These are phyloP conservation scores for Girardia tigrina DNA, from an alignment of 2,888 invertebrate genomes.

Conservation along the genomic window DNA sequence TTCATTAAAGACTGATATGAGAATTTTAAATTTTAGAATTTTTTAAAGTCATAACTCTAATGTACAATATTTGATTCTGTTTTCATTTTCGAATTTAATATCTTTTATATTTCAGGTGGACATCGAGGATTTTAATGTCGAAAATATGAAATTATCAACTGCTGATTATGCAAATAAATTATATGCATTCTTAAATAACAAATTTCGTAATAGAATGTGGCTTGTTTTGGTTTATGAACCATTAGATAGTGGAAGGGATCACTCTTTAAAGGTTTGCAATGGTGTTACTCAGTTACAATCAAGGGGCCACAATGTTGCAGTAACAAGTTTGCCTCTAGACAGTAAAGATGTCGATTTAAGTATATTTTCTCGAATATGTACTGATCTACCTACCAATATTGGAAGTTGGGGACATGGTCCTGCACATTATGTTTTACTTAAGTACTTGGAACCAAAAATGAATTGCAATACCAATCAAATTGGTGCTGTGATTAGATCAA, in stretches of 20 bases:
- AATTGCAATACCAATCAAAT: not conserved
- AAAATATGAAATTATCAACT: not conserved
- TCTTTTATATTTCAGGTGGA: not conserved
- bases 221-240: not conserved
- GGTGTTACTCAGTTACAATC: not conserved
- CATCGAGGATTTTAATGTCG: not conserved
- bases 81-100: not conserved
- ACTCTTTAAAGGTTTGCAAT: conserved; percentile 8
- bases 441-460: not conserved
- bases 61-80: too few species aligned
- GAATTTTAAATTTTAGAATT: too few species aligned
- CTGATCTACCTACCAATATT: not conserved
- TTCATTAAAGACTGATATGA: too few species aligned
- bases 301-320: not conserved
- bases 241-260: not conserved
- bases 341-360: not conserved
- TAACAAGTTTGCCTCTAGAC: not conserved
- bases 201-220: conserved; percentile 12
- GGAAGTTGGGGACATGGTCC: conserved; percentile 3
- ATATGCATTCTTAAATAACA: not conserved
- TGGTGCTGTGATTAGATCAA: not conserved
- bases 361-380: not conserved
- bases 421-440: conserved; percentile 4
- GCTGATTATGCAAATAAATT: not conserved
- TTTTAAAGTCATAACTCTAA: too few species aligned